phyloP scores from a whole-genome alignment of 1,140 invertebrate genomes.

The Drosophila orena region DNA sequence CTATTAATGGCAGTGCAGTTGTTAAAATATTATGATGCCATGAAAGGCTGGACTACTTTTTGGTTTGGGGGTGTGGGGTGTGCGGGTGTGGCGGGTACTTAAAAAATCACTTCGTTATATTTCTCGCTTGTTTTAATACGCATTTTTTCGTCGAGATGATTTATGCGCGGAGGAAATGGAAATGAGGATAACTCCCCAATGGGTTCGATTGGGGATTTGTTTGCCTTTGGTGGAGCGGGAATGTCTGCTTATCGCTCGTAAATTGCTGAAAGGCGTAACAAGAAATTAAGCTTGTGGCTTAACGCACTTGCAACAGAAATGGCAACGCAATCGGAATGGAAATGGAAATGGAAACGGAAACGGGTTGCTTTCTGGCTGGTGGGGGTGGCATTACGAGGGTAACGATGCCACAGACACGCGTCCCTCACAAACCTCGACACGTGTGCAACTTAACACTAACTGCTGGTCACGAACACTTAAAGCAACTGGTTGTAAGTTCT shows the following conservation, averaged over 20 bases:
- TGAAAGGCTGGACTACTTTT: constrained; percentile 40
- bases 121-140: constrained; percentile 51
- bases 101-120: constrained; percentile 44
- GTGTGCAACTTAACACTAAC: constrained; percentile 28
- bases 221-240: constrained; percentile 19
- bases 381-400: constrained; percentile 11
- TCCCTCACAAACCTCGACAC: constrained; percentile 66
- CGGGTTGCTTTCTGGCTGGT: constrained; percentile 1
- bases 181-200: constrained; percentile 54
- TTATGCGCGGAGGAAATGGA: constrained; percentile 49
- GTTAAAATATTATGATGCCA: constrained; percentile 77
- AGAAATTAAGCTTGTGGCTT: constrained; percentile 62
- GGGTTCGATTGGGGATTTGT: constrained; percentile 41
- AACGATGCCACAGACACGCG: constrained; percentile 56
- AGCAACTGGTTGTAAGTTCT: no score
- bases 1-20: constrained; percentile 66
- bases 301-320: constrained; percentile 56
- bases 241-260: constrained; percentile 62
- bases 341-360: constrained; percentile 46
- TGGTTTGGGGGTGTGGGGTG: no score
- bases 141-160: constrained; percentile 58
- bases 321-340: constrained; percentile 49
- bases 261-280: constrained; percentile 68
- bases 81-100: constrained; percentile 42
- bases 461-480: constrained; percentile 14